Evolutionary conservation across 2,797 vertebrate species (phyloP).

Genomic region (Poecilia gillii): DNA sequence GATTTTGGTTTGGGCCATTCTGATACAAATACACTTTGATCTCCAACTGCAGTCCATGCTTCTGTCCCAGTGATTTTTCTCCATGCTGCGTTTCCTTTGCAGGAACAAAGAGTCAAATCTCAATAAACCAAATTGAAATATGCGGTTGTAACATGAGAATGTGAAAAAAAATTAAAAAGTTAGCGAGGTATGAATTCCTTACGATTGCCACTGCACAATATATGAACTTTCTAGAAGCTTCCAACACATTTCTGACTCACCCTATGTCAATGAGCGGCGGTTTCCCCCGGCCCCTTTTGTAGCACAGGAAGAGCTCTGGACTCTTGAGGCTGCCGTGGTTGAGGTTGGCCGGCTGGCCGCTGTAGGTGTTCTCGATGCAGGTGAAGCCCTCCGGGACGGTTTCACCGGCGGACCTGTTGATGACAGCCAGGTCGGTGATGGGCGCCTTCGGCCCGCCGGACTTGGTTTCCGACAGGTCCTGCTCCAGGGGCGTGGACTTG

Average conservation of each 20-base stretch:
- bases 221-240: background rate
- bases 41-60: too few species aligned
- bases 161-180: background rate
- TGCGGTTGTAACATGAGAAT: background rate
- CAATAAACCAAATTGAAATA: background rate
- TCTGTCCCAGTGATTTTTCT: background rate
- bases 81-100: background rate
- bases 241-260: conserved; percentile 75
- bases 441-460: conserved; percentile 91
- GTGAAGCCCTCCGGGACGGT: conserved; percentile 95
- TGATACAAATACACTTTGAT: too few species aligned
- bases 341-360: conserved; percentile 93
- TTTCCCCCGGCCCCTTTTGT: conserved; percentile 90
- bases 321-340: conserved; percentile 98
- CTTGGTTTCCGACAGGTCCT: conserved; percentile 92
- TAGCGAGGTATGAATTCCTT: background rate
- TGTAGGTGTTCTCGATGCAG: conserved; percentile 92
- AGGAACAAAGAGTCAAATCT: background rate
- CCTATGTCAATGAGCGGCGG: conserved; percentile 93
- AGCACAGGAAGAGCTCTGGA: conserved; percentile 96
- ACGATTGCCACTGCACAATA: background rate
- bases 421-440: conserved; percentile 94
- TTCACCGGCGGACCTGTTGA: conserved; percentile 93
- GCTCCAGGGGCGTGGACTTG: conserved; percentile 89
- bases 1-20: background rate